phyloP scores from a whole-genome alignment of 2,797 vertebrate species.

The Fistularia commersonii region DNA sequence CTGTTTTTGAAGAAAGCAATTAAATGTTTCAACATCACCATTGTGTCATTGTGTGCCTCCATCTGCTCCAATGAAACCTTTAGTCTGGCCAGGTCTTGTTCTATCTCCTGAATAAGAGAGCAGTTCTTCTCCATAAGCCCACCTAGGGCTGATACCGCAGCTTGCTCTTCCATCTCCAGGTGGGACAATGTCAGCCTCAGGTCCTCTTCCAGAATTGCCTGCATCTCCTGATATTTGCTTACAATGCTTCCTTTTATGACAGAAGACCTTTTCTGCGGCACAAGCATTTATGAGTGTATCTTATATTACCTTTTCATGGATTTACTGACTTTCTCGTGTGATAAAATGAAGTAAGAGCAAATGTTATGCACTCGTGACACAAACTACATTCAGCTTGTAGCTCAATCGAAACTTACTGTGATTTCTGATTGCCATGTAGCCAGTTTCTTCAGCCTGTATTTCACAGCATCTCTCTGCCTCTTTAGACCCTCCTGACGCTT shows the following conservation, averaged over 20 bases:
- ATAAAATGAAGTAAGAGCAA: too few species aligned
- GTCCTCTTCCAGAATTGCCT: conserved; percentile 71
- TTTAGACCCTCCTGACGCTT: conserved; percentile 64
- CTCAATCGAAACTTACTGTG: conserved; percentile 45
- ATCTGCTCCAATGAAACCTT: conserved; percentile 36
- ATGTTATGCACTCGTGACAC: not conserved
- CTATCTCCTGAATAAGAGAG: conserved; percentile 71
- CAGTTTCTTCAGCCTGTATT: conserved; percentile 73
- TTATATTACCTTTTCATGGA: not conserved
- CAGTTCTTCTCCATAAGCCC: conserved; percentile 72
- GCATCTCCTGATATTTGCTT: conserved; percentile 74
- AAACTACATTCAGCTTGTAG: not conserved
- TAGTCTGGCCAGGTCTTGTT: conserved; percentile 68
- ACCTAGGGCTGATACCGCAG: conserved; percentile 63
- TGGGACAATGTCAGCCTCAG: conserved; percentile 69
- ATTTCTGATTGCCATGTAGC: conserved; percentile 72
- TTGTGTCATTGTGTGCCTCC: conserved; percentile 28
- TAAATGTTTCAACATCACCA: conserved; percentile 50
- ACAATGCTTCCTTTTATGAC: conserved; percentile 65
- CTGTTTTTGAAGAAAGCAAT: too few species aligned
- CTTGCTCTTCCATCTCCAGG: conserved; percentile 74
- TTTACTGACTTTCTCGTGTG: not conserved
- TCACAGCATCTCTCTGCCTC: conserved; percentile 70
- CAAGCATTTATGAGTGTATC: conserved; percentile 20
- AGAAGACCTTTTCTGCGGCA: conserved; percentile 67